Percentiles rank a stretch among this genome's conserved stretches.
phyloP scores from a whole-genome alignment of 1,140 invertebrate genomes.

The Druon quercuslanigerum region DNA sequence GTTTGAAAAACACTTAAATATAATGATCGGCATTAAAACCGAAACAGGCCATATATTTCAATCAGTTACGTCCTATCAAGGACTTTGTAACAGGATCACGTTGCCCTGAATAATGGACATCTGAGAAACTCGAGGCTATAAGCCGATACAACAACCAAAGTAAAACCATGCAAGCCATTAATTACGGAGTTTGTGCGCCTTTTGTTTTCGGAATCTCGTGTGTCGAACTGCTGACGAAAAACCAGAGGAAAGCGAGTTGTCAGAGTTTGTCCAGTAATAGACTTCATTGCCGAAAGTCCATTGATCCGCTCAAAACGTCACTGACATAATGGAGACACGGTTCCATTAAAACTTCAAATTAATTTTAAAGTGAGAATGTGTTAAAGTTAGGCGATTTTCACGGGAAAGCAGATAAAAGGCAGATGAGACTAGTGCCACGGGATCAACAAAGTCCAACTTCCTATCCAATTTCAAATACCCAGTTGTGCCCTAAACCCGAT shows the following conservation, averaged over 20 bases:
- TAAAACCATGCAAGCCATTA: slow-evolving; percentile 35
- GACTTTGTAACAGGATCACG: too few species aligned
- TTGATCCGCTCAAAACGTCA: slow-evolving; percentile 54
- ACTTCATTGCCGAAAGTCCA: slow-evolving; percentile 48
- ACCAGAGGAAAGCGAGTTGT: slow-evolving; percentile 47
- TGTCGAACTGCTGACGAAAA: slow-evolving; percentile 35
- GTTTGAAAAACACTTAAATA: too few species aligned
- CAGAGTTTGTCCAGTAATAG: slow-evolving; percentile 65
- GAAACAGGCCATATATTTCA: too few species aligned
- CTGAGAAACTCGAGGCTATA: neutral
- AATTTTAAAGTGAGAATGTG: slow-evolving; percentile 60
- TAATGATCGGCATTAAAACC: too few species aligned
- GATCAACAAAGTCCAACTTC: slow-evolving; percentile 64
- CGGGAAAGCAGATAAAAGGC: slow-evolving; percentile 40
- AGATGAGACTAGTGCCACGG: slow-evolving; percentile 43
- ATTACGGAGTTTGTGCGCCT: slow-evolving; percentile 46
- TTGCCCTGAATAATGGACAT: neutral
- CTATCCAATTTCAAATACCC: slow-evolving; percentile 69
- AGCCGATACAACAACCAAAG: neutral
- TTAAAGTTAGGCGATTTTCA: slow-evolving; percentile 32
- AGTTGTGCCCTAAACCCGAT: slow-evolving; percentile 68
- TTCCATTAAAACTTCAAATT: slow-evolving; percentile 73
- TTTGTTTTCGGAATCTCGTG: slow-evolving; percentile 37
- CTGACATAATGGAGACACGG: slow-evolving; percentile 60
- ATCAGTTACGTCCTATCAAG: too few species aligned